A percentile compares a stretch with the other conserved stretches of the same genome.
phyloP scores from a whole-genome alignment of 2,113 vertebrate genomes.

The Andinoacara biseriatus region DNA sequence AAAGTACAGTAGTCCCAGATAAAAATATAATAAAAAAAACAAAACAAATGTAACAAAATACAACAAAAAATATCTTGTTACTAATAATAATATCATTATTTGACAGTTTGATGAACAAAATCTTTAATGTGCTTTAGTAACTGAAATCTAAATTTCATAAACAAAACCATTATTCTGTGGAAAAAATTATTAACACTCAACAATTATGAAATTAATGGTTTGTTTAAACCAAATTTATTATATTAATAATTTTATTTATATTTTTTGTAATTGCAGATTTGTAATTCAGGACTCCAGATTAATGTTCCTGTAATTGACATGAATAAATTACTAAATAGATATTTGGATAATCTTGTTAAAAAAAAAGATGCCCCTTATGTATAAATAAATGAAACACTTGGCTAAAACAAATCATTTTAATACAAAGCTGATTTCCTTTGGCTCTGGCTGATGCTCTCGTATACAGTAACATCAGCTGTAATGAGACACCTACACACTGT shows the following conservation, averaged over 20 bases:
- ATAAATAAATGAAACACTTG: too few relatives aligned
- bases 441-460: background rate
- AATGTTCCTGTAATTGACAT: background rate
- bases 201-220: too few relatives aligned
- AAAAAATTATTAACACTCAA: too few relatives aligned
- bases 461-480: background rate
- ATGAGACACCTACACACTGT: background rate
- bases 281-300: background rate
- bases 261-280: too few relatives aligned
- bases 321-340: background rate
- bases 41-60: rapidly evolving
- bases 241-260: too few relatives aligned
- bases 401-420: background rate
- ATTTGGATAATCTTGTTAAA: background rate
- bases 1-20: background rate
- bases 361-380: background rate
- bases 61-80: background rate
- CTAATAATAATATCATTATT: background rate
- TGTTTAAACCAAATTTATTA: too few relatives aligned
- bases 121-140: background rate
- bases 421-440: background rate
- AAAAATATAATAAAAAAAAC: background rate
- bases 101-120: background rate
- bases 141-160: too few relatives aligned
- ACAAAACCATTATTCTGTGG: too few relatives aligned